phyloP scores from a whole-genome alignment of 1,140 invertebrate genomes.

The Drosophila santomea region DNA sequence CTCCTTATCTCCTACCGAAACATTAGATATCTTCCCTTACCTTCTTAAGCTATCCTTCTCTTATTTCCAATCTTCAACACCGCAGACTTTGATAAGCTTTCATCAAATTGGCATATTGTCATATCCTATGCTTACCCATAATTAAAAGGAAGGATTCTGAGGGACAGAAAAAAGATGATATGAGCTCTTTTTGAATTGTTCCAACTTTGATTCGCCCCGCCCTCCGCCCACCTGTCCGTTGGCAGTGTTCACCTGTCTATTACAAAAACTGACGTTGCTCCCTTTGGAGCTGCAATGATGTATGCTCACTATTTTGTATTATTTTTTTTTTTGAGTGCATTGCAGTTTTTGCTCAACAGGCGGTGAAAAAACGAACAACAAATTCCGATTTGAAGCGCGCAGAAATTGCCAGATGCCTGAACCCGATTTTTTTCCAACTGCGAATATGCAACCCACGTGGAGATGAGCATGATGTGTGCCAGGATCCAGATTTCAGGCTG shows the following conservation, averaged over 20 bases:
- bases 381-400: conserved; percentile 70
- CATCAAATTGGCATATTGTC: conserved; percentile 5
- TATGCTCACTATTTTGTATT: conserved; percentile 9
- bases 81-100: too few relatives aligned
- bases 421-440: conserved; percentile 22
- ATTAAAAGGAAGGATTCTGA: conserved; percentile 16
- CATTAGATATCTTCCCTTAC: too few relatives aligned
- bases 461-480: conserved; percentile 20
- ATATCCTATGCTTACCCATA: conserved; percentile 3
- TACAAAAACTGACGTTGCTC: conserved; percentile 13
- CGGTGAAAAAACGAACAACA: conserved; percentile 39
- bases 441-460: conserved; percentile 17
- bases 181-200: conserved; percentile 31
- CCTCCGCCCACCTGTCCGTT: not conserved
- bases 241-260: conserved; percentile 34
- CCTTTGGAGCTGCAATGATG: conserved; percentile 13
- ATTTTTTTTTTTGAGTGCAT: conserved; percentile 31
- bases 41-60: too few relatives aligned
- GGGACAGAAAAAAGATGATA: conserved; percentile 7
- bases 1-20: too few relatives aligned
- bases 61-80: too few relatives aligned
- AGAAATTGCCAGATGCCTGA: conserved; percentile 40
- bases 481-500: conserved; percentile 1
- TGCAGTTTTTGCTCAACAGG: conserved; percentile 21
- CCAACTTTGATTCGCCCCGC: conserved; percentile 12